Base-by-base conservation (phyloP, 2,888 invertebrate genomes). In the Creontiades dilutus region DNA sequence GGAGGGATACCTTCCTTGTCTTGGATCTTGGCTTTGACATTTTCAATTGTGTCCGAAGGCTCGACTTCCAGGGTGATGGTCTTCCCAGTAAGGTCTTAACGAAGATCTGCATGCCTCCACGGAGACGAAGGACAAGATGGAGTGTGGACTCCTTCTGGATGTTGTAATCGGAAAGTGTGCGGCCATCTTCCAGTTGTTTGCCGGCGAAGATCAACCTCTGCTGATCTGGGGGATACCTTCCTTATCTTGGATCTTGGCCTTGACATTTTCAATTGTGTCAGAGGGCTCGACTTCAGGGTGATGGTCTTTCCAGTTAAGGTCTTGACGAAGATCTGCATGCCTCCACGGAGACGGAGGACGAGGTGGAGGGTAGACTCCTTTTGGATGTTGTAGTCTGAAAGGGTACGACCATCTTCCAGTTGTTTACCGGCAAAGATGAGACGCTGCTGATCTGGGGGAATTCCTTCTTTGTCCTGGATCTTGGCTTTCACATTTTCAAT, bases 221-320 rank as follows among this genome's bases (percentile, higher is more conserved):
- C 92, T 94, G 94, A 91, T 94, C 94, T 93, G 92, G 92, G 92
- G 86, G 92, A 92, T 27, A 91, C 92, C 90, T 94, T 94, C 92
- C 94, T 94, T 91, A 94, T 94, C 90, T 47, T 93, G 93, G 87
- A 93, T 93, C 91, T 93, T 93, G 3, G 93, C 94, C 92, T 95
- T 95, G 0, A 95, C 95, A 93, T 95, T 95, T 92, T 95, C 95
- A 91, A 95, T 95, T 0, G 95, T 94, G 92, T 95, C 95, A 0
- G 95, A 94, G 11, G 95, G 93, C 92, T 95, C 96, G 0, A 95
- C 93, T 91, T 93, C 93, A 12, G 92, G 16, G 94, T 93, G 91
- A 94, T 94, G 87, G 94, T 94, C 92, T 94, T 94, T 48, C 94
- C 94, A 2, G 94, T 94, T 0, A 94, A 92, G 13, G 94, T 94